Evolutionary conservation across 2,888 invertebrate genomes (phyloP), one percentile per base, ranked within the genome.

Genomic region (Urechis unicinctus): DNA sequence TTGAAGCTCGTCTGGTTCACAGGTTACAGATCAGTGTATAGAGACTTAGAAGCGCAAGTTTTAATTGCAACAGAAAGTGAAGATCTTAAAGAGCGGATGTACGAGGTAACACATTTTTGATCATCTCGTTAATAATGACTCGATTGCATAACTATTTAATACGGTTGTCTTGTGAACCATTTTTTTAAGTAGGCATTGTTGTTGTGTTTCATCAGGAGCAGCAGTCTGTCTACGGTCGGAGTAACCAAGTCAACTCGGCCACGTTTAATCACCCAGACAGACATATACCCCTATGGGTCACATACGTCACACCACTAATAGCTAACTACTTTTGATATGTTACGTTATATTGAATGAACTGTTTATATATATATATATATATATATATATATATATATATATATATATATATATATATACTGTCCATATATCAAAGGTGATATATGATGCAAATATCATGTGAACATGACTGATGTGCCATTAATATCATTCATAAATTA

Each of bases 11-110:
- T 46, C 29, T 49, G 59, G 55, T 55, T 64, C 73, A 0, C 65
- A 84, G 84, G 85, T 28, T 82, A 83, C 62, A 83, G 96, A 55
- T 95, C 95, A 0, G 91, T 94, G 0, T 84, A 87, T 61, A 85
- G 91, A 31, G 98, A 98, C 78, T 81, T 98, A 22, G 98, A 98
- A 81, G 89, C 90, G 0, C 96, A 97, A 78, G 82, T 97, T 0
- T 88, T 89, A 30, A 81, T 98, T 56, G 84, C 93, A 2, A 97
- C 97, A 0, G 81, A 82, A 50, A 88, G 90, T 72, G 70, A 78
- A 54, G 74, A 80, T 1, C 80, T 93, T 24, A 83, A 83, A 64
- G 72, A 82, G 56, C 82, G 84, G 29, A 80, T 96, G 3, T 85
- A 88, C 65, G 77, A 84, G 41, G 79, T 78, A 67, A 60, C 54